Percentiles rank a stretch among this genome's conserved stretches.
Conservation (phyloP, 1,140 invertebrate species). For the Apolygus lucorum region DNA sequence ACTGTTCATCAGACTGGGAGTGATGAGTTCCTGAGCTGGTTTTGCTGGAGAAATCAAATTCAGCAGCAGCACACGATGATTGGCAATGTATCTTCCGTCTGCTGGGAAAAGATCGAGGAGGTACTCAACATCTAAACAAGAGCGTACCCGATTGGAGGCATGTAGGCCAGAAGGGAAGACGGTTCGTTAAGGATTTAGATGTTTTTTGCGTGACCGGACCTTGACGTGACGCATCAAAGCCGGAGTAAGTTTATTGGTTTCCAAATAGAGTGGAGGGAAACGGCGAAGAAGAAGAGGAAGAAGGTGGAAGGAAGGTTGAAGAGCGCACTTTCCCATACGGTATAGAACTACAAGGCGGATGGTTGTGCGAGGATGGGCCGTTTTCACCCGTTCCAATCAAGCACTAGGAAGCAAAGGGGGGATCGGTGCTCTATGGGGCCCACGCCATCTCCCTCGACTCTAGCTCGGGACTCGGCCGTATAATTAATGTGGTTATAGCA, state of each 20-base stretch:
- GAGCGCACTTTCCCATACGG: not conserved
- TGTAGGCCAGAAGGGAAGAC: not conserved
- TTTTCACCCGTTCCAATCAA: not conserved
- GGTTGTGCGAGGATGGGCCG: not conserved
- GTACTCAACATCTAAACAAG: too few species aligned
- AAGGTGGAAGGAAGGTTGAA: too few species aligned
- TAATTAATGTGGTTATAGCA: constrained; percentile 13
- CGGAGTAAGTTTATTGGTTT: not conserved
- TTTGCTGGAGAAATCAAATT: too few species aligned
- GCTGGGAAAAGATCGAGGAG: too few species aligned
- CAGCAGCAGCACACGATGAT: too few species aligned
- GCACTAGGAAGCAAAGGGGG: not conserved
- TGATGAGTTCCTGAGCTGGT: too few species aligned
- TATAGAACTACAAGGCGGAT: not conserved
- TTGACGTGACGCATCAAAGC: not conserved
- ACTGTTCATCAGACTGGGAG: too few species aligned
- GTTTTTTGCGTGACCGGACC: not conserved
- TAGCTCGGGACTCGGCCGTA: not conserved
- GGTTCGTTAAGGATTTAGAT: not conserved
- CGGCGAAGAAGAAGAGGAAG: too few species aligned
- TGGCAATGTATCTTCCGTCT: too few species aligned
- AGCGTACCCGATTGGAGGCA: too few species aligned
- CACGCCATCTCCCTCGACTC: not conserved
- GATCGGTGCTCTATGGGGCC: not conserved
- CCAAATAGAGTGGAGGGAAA: not conserved